Evolutionary conservation across 2,888 invertebrate species (phyloP), one percentile per base, ranked within the genome.

Genomic region (Heliconius aoede): DNA sequence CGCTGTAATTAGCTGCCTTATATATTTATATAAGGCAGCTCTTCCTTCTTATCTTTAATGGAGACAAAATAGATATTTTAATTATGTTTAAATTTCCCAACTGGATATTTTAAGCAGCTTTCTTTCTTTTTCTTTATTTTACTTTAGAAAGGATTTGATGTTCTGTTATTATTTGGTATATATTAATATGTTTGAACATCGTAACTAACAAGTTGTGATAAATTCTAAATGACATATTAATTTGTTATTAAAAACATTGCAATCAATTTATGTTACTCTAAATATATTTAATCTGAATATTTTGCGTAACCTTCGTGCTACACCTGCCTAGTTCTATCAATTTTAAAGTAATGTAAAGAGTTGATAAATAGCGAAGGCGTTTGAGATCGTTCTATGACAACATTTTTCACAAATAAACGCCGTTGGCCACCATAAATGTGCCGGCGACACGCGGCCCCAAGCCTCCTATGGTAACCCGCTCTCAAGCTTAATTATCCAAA

Each of bases 321-420:
- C n/a, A 64, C 64, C 60, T 76, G 40, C 26, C 15, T 64, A 24
- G 13, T 69, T 55, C 67, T 67, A 80, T 72, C 74, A 73, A 62
- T 55, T 74, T 73, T 65, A 76, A 77, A 79, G 55, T 69, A 78
- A 76, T 76, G 58, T 71, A 72, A 73, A 73, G 82, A 81, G 82
- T 85, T 85, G 84, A 84, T 84, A 90, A 90, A 91, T 87, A 86
- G 84, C 85, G 83, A 85, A 86, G 85, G 78, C 86, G 89, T 88
- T 91, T 91, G 86, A 89, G 91, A 91, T 89, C 87, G 88, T 76
- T 80, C 76, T 75, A 77, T 77, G 69, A 76, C 93, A 90, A 90
- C 92, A 93, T 93, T 92, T 94, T 93, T 91, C 90, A 90, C 89
- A 86, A 89, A 91, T 90, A 89, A 88, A 85, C 86, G 85, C 84